Conservation (phyloP, 2,113 vertebrate species). For the Ceratotherium simum region DNA sequence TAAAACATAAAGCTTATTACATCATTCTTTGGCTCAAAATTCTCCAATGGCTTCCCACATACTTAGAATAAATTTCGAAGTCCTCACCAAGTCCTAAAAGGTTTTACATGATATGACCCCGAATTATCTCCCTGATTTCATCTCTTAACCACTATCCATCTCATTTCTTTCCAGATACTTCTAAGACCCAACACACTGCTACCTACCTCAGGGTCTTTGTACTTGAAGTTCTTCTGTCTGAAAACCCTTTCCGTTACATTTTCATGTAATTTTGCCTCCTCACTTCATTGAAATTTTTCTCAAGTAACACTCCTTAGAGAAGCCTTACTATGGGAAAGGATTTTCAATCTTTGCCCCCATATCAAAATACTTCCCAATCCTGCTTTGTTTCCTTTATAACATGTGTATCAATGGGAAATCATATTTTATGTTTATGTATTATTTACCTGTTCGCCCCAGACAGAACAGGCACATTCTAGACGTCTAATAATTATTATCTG, state of each 20-base stretch:
- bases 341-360: background rate
- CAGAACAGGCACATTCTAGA: background rate
- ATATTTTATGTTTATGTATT: background rate
- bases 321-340: background rate
- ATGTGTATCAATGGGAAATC: background rate
- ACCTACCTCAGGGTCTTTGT: background rate
- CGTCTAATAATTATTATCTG: background rate
- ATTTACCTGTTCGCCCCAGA: background rate
- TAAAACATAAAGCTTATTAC: background rate
- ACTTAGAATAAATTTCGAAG: background rate
- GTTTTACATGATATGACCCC: background rate
- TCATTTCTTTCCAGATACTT: background rate
- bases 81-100: background rate
- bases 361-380: background rate
- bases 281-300: background rate
- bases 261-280: background rate
- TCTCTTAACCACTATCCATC: background rate
- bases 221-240: background rate
- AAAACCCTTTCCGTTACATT: slow-evolving; percentile 7
- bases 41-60: background rate
- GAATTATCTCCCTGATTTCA: background rate
- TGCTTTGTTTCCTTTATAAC: background rate
- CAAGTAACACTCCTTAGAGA: background rate
- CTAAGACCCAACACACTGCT: background rate
- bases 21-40: background rate